phyloP scores from a whole-genome alignment of 1,140 invertebrate species.

The Drosophila truncata region DNA sequence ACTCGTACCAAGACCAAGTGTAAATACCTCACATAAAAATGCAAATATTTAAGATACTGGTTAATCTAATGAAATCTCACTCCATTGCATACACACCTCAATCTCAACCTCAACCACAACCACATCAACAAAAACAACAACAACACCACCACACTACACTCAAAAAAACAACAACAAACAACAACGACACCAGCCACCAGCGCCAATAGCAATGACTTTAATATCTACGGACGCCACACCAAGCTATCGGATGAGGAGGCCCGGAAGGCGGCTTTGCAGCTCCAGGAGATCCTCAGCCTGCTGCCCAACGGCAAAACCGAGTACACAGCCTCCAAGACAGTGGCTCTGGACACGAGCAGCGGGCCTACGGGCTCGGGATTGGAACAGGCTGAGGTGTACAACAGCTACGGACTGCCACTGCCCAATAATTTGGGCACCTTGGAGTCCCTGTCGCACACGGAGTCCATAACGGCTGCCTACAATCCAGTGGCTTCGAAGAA shows the following conservation, averaged over 20 bases:
- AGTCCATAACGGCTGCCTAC: conserved; percentile 82
- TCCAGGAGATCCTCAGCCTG: conserved; percentile 79
- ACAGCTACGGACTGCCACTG: conserved; percentile 68
- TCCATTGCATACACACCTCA: conserved; percentile 75
- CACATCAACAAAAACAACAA: conserved; percentile 14
- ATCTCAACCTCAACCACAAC: conserved; percentile 35
- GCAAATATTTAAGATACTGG: conserved; percentile 62
- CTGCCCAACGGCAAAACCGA: conserved; percentile 80
- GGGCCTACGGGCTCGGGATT: conserved; percentile 39
- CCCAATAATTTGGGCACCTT: conserved; percentile 76
- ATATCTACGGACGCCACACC: conserved; percentile 78
- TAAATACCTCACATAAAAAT: conserved; percentile 60
- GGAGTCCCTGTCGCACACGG: conserved; percentile 80
- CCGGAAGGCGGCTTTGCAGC: conserved; percentile 68
- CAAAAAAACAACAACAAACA: conserved; percentile 16
- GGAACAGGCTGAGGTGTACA: conserved; percentile 62
- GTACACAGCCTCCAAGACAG: conserved; percentile 79
- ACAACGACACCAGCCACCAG: conserved; percentile 45
- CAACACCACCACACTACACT: conserved; percentile 34
- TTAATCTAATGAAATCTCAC: conserved; percentile 80
- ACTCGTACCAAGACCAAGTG: conserved; percentile 40
- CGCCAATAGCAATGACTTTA: conserved; percentile 72
- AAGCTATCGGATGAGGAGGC: conserved; percentile 76
- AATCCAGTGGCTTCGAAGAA: conserved; percentile 34
- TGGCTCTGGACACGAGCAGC: conserved; percentile 60